A percentile compares a stretch with the other conserved stretches of the same genome.
Evolutionary conservation across 2,797 vertebrate genomes (phyloP).

Genomic region (Tadarida brasiliensis): DNA sequence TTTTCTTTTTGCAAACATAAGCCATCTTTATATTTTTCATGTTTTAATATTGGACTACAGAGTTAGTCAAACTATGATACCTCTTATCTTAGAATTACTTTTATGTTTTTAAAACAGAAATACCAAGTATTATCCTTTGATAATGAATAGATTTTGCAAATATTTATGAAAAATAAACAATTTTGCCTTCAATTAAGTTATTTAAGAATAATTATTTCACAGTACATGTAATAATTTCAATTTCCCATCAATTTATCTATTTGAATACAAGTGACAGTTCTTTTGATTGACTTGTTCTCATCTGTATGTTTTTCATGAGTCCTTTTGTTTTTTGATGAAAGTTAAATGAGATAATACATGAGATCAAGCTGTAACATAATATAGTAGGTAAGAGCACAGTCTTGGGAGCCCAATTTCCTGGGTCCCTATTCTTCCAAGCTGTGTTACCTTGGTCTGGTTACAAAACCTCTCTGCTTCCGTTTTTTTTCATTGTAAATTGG

Average conservation of each 20-base stretch:
- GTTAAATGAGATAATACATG: neutral
- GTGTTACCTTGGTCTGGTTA: neutral
- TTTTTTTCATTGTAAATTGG: constrained; percentile 18
- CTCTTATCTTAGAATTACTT: neutral
- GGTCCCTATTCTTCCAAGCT: neutral
- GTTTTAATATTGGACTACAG: constrained; percentile 5
- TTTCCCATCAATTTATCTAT: neutral
- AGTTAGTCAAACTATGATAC: neutral
- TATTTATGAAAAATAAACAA: neutral
- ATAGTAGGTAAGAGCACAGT: neutral
- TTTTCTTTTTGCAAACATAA: neutral
- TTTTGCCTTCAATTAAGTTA: neutral
- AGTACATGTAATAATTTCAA: neutral
- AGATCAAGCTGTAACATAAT: neutral
- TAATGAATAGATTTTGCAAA: neutral
- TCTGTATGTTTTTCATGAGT: neutral
- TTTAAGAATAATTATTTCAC: constrained; percentile 31
- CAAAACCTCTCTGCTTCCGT: neutral
- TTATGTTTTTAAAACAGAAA: constrained; percentile 1
- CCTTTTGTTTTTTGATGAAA: neutral
- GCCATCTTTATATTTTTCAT: neutral
- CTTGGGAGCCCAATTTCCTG: neutral
- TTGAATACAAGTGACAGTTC: neutral
- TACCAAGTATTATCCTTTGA: neutral
- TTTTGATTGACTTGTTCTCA: neutral